Conservation (phyloP, 2,113 vertebrate genomes). For the Oreochromis niloticus region DNA sequence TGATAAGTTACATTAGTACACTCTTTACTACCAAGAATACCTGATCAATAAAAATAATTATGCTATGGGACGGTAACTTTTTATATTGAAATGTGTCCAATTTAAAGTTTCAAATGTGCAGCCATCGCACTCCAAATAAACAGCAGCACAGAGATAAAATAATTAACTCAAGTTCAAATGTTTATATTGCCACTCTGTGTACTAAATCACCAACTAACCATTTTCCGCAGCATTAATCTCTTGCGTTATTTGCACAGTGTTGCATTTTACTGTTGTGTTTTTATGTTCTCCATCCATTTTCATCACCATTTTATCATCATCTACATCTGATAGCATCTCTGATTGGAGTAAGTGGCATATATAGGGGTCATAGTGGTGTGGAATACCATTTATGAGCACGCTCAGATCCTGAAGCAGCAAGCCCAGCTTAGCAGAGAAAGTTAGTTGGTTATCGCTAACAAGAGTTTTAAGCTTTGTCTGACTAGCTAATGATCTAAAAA, state of each 20-base stretch:
- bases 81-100: not conserved
- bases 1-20: not conserved
- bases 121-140: not conserved
- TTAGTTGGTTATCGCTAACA: not conserved
- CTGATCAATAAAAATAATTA: not conserved
- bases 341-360: not conserved
- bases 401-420: not conserved
- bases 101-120: not conserved
- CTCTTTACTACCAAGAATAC: not conserved
- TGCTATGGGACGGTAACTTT: not conserved
- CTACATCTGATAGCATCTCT: not conserved
- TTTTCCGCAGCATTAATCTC: accelerated
- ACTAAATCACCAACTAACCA: not conserved
- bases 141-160: not conserved
- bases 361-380: not conserved
- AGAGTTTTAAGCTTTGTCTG: not conserved
- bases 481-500: not conserved
- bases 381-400: not conserved
- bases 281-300: not conserved
- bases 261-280: not conserved
- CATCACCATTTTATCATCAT: not conserved
- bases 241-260: not conserved
- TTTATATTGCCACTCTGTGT: not conserved
- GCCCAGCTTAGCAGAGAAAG: not conserved
- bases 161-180: not conserved